Conservation (phyloP, 2,888 invertebrate genomes). For the Mythimna pallens region DNA sequence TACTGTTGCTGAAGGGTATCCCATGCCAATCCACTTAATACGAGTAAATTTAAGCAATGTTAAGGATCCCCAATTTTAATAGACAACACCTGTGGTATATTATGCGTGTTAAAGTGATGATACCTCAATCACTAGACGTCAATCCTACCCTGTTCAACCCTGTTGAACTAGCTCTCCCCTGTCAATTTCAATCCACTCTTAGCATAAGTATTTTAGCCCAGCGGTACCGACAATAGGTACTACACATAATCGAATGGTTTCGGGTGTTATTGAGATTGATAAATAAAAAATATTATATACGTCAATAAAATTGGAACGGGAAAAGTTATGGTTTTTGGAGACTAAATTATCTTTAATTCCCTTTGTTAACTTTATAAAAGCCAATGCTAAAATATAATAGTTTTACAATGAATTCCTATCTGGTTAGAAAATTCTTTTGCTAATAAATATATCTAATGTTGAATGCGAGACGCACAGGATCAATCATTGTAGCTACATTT, state of each 20-base stretch:
- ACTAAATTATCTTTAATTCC: not conserved
- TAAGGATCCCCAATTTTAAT: not conserved
- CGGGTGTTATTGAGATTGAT: not conserved
- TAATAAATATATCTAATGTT: not conserved
- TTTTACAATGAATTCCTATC: not conserved
- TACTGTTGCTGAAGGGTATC: not conserved
- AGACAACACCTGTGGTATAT: not conserved
- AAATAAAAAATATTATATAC: not conserved
- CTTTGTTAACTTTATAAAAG: not conserved
- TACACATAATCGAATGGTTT: not conserved
- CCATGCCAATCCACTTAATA: slow-evolving; percentile 9
- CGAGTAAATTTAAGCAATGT: not conserved
- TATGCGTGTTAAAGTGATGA: not conserved
- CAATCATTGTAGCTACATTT: not conserved
- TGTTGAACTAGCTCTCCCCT: slow-evolving; percentile 29
- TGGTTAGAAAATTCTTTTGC: not conserved
- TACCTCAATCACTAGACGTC: slow-evolving; percentile 47
- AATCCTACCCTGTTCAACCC: slow-evolving; percentile 23
- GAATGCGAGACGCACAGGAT: not conserved
- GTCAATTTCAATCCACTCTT: slow-evolving; percentile 41
- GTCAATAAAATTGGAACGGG: not conserved
- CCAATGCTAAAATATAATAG: too few relatives aligned
- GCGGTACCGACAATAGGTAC: not conserved
- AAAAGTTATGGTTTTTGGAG: not conserved
- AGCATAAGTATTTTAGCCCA: slow-evolving; percentile 26